Evolutionary conservation across 2,113 vertebrate species (phyloP).

Genomic region (Cardinalis cardinalis): DNA sequence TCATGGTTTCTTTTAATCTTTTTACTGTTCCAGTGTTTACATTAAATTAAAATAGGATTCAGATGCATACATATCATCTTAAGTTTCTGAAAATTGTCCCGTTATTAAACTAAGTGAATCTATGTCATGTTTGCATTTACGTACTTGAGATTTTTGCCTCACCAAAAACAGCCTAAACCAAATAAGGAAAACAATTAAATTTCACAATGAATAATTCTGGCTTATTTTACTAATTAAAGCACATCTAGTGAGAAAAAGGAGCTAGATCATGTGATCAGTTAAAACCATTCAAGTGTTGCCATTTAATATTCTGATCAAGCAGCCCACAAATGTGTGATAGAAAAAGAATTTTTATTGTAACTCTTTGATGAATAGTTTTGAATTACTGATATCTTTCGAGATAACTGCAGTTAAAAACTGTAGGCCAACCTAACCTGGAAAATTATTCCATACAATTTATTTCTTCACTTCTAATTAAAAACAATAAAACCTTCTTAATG

Average conservation of each 20-base stretch:
- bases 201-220: background rate
- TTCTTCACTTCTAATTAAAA: conserved; percentile 6
- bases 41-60: background rate
- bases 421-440: background rate
- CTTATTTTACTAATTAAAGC: background rate
- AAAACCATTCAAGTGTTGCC: background rate
- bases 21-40: background rate
- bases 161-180: background rate
- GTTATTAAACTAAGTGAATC: background rate
- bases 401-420: background rate
- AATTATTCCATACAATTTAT: background rate
- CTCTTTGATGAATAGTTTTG: background rate
- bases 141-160: background rate
- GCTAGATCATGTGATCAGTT: background rate
- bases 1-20: background rate
- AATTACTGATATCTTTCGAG: background rate
- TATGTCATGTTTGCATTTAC: background rate
- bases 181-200: background rate
- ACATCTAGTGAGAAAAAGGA: background rate
- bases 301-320: background rate
- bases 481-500: background rate
- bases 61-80: background rate
- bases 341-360: background rate
- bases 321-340: background rate
- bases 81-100: background rate